Base-by-base conservation (phyloP, 2,797 vertebrate genomes). In the Oryzias dopingdopingensis region DNA sequence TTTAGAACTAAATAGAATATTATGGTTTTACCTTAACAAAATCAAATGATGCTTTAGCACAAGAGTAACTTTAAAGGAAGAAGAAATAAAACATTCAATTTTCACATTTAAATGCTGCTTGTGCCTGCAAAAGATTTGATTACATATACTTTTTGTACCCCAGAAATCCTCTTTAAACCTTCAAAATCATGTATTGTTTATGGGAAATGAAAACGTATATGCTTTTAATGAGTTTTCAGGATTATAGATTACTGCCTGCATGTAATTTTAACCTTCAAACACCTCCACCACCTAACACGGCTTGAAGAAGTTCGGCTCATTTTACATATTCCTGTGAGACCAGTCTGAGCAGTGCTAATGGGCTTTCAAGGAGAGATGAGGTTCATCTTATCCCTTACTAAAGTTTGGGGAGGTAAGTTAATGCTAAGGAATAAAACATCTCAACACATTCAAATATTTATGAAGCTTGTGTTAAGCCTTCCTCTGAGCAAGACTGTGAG, bases 361-460 rank as follows among this genome's bases (percentile, higher is more conserved):
- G 43, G 55, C 59, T 67, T 65, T 76, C 58, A 63, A 29, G 58
- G 53, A 42, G 49, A 73, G 40, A 57, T 16, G 20, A 46, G 17
- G 62, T 63, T 59, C 23, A 48, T 65, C 47, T 57, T 60, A 59
- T 12, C 40, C 32, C 32, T 51, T 42, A 44, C 49, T 20, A n/a
- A 53, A 65, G 59, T 63, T 59, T 37, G 55, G 47, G 49, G 41
- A 4, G 60, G 47, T 50, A 60, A 66, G 72, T 49, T 69, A 45
- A 75, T 70, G 47, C 59, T 42, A 42, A 47, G 42, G 22, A 71
- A 62, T 76, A 65, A 73, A 80, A 71, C 64, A 52, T 71, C 62
- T 68, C 62, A 56, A 52, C 56, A 18, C 68, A 47, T 72, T 84
- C 14, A 65, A 81, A 72, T 74, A 80, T 86, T 82, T 44, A 82